phyloP scores from a whole-genome alignment of 2,888 invertebrate genomes.

The Scaptomyza reducta region DNA sequence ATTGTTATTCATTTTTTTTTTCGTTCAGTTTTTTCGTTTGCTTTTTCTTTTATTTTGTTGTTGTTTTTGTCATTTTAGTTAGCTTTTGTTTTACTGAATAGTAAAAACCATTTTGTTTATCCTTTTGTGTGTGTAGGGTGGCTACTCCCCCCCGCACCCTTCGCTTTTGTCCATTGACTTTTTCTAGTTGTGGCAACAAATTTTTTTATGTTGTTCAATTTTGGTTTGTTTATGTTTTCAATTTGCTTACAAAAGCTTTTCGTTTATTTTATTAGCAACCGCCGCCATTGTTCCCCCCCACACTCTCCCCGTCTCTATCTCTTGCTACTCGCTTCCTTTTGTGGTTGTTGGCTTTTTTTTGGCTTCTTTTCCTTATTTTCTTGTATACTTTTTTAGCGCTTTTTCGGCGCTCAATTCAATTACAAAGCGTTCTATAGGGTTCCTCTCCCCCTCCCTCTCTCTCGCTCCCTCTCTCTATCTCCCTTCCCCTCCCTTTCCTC shows the following conservation, averaged over 20 bases:
- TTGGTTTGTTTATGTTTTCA: slow-evolving; percentile 80
- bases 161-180: slow-evolving; percentile 7
- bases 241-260: slow-evolving; percentile 81
- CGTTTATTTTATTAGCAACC: slow-evolving; percentile 78
- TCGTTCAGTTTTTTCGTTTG: slow-evolving; percentile 12
- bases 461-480: neutral
- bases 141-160: neutral
- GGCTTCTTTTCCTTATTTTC: slow-evolving; percentile 5
- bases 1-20: slow-evolving; percentile 54
- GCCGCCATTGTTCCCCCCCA: slow-evolving; percentile 63
- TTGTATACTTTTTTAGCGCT: too few species aligned
- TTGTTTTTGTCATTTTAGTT: slow-evolving; percentile 50
- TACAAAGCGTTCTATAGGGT: slow-evolving; percentile 52
- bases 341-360: slow-evolving; percentile 44
- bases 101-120: slow-evolving; percentile 66
- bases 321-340: slow-evolving; percentile 48
- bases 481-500: slow-evolving; percentile 6
- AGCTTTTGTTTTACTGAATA: slow-evolving; percentile 52
- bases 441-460: neutral
- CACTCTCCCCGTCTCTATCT: neutral
- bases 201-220: slow-evolving; percentile 64
- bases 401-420: slow-evolving; percentile 75
- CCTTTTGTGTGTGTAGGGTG: slow-evolving; percentile 46
- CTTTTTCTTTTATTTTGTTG: slow-evolving; percentile 32
- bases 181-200: slow-evolving; percentile 34